Evolutionary conservation across 2,113 vertebrate genomes (phyloP).

Genomic region (Dolichotis patagonum): DNA sequence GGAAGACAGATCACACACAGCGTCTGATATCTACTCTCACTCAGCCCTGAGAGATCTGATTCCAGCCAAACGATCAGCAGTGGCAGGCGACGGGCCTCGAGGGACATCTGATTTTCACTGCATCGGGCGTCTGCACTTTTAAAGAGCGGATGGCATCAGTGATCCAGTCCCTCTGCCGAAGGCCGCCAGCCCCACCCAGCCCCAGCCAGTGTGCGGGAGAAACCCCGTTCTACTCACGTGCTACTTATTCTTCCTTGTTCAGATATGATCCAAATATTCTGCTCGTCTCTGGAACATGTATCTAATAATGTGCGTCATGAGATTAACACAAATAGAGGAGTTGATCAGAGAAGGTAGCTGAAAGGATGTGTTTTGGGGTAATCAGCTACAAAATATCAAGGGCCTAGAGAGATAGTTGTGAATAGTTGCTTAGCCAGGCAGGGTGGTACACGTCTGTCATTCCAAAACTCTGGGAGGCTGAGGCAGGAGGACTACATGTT

Average conservation of each 20-base stretch:
- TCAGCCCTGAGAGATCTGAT: background rate
- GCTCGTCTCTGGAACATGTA: background rate
- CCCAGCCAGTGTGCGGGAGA: fast-evolving
- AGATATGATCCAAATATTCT: background rate
- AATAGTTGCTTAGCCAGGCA: background rate
- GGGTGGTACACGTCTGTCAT: background rate
- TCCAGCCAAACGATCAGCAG: background rate
- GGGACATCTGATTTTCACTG: background rate
- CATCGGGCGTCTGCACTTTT: no score
- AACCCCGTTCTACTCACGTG: background rate
- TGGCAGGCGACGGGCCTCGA: no score
- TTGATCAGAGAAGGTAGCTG: background rate
- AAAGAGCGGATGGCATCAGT: background rate
- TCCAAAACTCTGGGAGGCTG: background rate
- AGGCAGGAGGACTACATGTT: background rate
- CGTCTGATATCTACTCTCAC: background rate
- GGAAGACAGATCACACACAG: background rate
- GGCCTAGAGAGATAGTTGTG: background rate
- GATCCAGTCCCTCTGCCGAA: background rate
- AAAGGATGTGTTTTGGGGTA: background rate
- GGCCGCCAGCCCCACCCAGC: background rate
- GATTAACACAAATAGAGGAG: background rate
- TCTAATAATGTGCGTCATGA: background rate
- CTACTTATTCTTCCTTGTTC: background rate
- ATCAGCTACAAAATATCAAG: background rate